Conservation (phyloP, 2,113 vertebrate species). For the Malurus melanocephalus region DNA sequence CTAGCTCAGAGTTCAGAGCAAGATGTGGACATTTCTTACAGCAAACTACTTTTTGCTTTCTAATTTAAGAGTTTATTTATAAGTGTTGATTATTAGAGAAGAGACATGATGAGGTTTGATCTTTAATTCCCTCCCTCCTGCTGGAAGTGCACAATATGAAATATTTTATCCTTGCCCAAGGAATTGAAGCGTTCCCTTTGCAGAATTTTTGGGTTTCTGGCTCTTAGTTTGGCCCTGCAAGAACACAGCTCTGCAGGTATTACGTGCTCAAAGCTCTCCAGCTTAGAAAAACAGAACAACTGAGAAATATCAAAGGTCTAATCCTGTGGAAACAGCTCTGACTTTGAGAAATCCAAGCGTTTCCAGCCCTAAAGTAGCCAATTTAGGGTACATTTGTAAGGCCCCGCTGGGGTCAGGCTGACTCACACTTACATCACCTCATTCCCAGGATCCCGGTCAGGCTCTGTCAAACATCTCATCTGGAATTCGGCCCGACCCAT, state of each 20-base stretch:
- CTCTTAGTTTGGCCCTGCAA: not conserved
- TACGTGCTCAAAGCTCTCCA: not conserved
- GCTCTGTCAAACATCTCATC: not conserved
- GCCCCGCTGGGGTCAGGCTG: not conserved
- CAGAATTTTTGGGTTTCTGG: not conserved
- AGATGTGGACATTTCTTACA: rapidly evolving
- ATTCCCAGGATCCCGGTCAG: not conserved
- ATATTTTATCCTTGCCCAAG: no score
- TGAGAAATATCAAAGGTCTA: not conserved
- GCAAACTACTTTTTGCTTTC: not conserved
- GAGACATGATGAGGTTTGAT: not conserved
- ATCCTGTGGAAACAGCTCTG: not conserved
- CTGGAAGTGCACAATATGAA: not conserved
- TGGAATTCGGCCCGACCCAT: not conserved
- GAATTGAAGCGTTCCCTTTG: not conserved
- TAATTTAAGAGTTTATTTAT: not conserved
- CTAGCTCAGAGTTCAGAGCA: not conserved
- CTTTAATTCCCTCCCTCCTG: not conserved
- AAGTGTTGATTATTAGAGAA: not conserved
- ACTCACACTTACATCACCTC: not conserved
- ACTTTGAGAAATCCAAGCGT: not conserved
- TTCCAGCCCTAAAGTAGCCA: not conserved
- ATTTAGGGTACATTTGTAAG: not conserved
- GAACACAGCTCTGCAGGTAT: not conserved
- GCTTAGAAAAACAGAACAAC: not conserved